Conservation (phyloP, 2,113 vertebrate genomes). For the Chinchilla lanigera region DNA sequence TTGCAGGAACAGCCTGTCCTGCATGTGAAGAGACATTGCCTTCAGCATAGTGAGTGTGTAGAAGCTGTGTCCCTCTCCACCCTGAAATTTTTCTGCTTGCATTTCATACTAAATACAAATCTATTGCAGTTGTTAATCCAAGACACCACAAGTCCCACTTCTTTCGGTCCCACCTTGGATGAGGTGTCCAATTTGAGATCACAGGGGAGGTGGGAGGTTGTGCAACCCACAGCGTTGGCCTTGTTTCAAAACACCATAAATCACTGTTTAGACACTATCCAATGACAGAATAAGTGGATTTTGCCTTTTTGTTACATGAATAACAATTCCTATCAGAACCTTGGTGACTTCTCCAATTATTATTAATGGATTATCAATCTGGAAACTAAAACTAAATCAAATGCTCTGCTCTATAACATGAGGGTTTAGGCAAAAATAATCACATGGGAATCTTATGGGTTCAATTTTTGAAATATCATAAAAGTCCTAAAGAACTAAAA, state of each 20-base stretch:
- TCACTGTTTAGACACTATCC: background rate
- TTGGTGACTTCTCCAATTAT: background rate
- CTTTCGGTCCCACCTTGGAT: background rate
- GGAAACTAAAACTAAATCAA: slow-evolving; percentile 23
- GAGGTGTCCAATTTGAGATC: background rate
- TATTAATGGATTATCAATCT: background rate
- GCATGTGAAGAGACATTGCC: background rate
- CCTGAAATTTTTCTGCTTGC: background rate
- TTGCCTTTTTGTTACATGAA: slow-evolving; percentile 54
- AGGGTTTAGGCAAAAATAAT: slow-evolving; percentile 9
- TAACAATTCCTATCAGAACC: slow-evolving; percentile 39
- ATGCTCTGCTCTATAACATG: background rate
- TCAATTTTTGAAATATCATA: background rate
- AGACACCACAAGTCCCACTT: background rate
- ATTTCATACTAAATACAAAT: background rate
- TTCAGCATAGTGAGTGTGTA: background rate
- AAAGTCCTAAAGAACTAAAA: slow-evolving; percentile 30
- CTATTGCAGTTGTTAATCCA: background rate
- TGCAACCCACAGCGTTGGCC: background rate
- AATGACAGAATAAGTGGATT: background rate
- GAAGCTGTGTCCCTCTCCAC: background rate
- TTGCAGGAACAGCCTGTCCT: background rate
- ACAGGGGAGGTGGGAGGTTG: background rate
- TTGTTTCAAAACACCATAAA: background rate
- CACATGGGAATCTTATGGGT: background rate